Conservation (phyloP, 2,797 vertebrate species). For the Scolopax rusticola region DNA sequence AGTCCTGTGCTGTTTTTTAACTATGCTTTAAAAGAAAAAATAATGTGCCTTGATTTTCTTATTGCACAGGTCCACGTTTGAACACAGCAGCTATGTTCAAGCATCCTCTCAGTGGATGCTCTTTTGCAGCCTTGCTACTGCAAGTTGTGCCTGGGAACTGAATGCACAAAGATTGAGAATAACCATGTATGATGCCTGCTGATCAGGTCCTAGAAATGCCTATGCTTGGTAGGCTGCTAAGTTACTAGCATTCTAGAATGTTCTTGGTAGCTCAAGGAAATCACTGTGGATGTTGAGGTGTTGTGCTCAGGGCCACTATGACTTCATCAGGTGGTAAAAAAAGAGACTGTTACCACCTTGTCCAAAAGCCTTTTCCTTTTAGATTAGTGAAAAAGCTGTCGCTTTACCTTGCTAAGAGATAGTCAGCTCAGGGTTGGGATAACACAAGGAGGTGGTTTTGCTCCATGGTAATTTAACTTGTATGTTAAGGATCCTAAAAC, state of each 20-base stretch:
- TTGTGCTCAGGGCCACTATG: not conserved
- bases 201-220: not conserved
- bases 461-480: not conserved
- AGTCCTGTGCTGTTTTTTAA: not conserved
- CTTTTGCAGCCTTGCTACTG: not conserved
- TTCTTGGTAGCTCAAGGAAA: not conserved
- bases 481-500: not conserved
- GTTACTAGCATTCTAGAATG: not conserved
- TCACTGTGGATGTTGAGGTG: not conserved
- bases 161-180: accelerated
- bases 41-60: not conserved
- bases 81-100: not conserved
- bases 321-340: not conserved
- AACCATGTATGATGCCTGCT: not conserved
- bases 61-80: accelerated
- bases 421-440: not conserved
- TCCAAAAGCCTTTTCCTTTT: not conserved
- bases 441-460: not conserved
- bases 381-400: not conserved
- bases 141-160: not conserved
- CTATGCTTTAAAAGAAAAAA: not conserved
- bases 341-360: not conserved
- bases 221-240: not conserved
- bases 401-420: not conserved
- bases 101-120: no score